Evolutionary conservation across 2,888 invertebrate species (phyloP), one percentile per base, ranked within the genome.

Genomic region (Trichacis sp.): DNA sequence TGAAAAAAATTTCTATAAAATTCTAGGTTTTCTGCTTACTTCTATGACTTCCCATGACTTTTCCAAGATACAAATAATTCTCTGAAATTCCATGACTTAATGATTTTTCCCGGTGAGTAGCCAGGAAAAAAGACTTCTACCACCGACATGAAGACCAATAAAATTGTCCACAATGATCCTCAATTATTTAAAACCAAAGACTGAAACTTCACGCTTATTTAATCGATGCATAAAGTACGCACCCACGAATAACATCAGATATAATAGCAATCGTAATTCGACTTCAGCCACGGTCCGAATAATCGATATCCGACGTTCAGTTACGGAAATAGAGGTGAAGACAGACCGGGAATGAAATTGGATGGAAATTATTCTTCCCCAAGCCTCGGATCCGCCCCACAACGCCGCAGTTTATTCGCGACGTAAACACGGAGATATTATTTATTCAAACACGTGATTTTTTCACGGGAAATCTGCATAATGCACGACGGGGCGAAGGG

Each of bases 311-410:
- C 72, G 68, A 68, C 69, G 68, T 68, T 46, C 19, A 49, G 49
- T 46, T 56, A 59, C 71, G 76, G 76, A 80, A 80, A 80, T 75
- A 74, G 75, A 77, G 73, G 75, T 71, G 71, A 73, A n/a, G 72
- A 71, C 76, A 71, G 77, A 78, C 77, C 76, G 76, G 57, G 73
- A 70, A 76, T 76, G 75, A 79, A 80, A 80, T 80, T 79, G 78
- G 72, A 72, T 77, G 78, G 75, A 79, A 80, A 80, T 78, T 75
- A 78, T 80, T 77, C 74, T 68, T 66, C 63, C 65, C 24, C 24
- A 5, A n/a, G n/a, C 24, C 40, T 48, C 46, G 38, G 20, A 8
- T 11, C 14, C 51, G 55, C 42, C 55, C 48, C 24, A 45, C 55
- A 30, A 40, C 36, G 49, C 53, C 36, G 15, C 17, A 40, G 20